A percentile compares a stretch with the other conserved stretches of the same genome.
phyloP scores from a whole-genome alignment of 1,140 invertebrate species.

The Phymastichus coffea region DNA sequence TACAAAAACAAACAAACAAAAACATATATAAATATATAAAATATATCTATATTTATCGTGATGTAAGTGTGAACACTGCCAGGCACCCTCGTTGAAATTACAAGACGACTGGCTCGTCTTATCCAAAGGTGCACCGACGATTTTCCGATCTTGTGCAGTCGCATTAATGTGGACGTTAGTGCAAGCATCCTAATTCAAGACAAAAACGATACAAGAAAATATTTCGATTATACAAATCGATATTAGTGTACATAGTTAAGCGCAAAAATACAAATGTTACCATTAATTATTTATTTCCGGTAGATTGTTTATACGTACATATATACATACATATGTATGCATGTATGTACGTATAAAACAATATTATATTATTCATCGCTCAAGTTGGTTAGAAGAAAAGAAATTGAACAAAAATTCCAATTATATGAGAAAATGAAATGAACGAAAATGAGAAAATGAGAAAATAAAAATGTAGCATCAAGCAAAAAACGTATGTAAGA shows the following conservation, averaged over 20 bases:
- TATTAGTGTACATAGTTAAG: constrained; percentile 55
- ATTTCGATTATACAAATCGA: constrained; percentile 31
- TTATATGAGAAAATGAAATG: too few relatives aligned
- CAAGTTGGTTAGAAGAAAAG: constrained; percentile 20
- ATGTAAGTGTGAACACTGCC: constrained; percentile 29
- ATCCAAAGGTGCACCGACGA: constrained; percentile 6
- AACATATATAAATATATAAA: constrained; percentile 1
- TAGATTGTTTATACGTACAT: constrained; percentile 44
- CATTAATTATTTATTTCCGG: constrained; percentile 53
- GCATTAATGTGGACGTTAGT: constrained; percentile 29
- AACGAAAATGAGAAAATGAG: constrained; percentile 6
- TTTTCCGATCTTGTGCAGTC: constrained; percentile 16
- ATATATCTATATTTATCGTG: constrained; percentile 9
- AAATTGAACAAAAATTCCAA: constrained; percentile 3
- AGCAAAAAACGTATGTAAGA: not conserved
- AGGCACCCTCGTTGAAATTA: constrained; percentile 9
- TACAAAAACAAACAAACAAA: too few relatives aligned
- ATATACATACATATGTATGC: constrained; percentile 31
- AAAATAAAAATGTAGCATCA: not conserved
- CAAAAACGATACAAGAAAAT: constrained; percentile 13
- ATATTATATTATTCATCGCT: constrained; percentile 24
- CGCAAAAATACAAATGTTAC: constrained; percentile 36
- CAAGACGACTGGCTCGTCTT: constrained; percentile 7
- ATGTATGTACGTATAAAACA: too few relatives aligned
- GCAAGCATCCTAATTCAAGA: constrained; percentile 27